Evolutionary conservation across 2,797 vertebrate genomes (phyloP), one percentile per base, ranked within the genome.

Genomic region (Pempheris klunzingeri): DNA sequence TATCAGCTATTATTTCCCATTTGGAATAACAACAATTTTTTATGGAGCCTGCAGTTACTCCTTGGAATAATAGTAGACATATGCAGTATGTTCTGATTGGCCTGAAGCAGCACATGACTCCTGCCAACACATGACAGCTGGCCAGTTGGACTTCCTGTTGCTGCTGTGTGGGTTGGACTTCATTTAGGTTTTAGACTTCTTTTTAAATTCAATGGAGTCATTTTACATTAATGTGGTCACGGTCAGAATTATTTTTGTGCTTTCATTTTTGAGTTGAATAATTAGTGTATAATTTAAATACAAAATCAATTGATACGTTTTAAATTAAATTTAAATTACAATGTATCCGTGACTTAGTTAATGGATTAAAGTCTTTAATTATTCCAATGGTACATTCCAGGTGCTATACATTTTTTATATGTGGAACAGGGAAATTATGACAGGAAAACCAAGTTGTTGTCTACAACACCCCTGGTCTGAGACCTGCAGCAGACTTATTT

Each of bases 121-220:
- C 38, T 3, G 1, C 26, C 41, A 58, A n/a, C 28, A 10, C 11
- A 11, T 10, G n/a, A 24, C 22, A 47, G 24, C 26, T 24, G 38
- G 24, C 58, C 62, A 64, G 5, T 84, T 39, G 54, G 61, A 66
- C 39, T 41, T 55, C 47, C 43, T 49, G 26, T 59, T 57, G 34
- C 49, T 28, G 20, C 24, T 15, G 20, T 5, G 1, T 61, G 2
- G 54, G 60, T 22, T 47, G 20, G 11, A 54, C 49, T 5, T 9
- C 0, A 13, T 22, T 64, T 17, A 22, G 41, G 39, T 22, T 41
- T 58, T 12, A 43, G 18, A 14, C 39, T 15, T 24, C 34, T 13
- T 7, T 58, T 32, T 32, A 32, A 32, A 32, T 32, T 32, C 30
- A 32, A 32, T 32, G 30, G 30, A 32, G 30, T 32, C 30, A 6